Evolutionary conservation across 2,888 invertebrate genomes (phyloP).

Genomic region (Pediacus dermestoides): DNA sequence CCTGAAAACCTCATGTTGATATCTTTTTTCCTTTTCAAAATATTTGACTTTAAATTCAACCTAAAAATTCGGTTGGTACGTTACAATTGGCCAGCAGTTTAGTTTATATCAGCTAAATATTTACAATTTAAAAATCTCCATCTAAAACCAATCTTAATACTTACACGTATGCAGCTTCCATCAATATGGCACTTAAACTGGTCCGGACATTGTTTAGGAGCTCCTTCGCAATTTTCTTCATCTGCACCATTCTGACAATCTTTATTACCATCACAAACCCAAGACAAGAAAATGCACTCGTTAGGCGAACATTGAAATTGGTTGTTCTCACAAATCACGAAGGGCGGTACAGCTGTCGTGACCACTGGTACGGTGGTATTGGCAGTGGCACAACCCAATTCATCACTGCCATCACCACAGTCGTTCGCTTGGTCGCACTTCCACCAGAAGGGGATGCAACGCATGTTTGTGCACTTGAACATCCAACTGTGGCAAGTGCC

Average conservation of each 20-base stretch:
- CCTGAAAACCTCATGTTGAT: too few relatives aligned
- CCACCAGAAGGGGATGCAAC: constrained; percentile 77
- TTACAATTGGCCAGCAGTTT: too few relatives aligned
- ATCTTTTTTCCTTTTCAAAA: too few relatives aligned
- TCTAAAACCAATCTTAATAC: too few relatives aligned
- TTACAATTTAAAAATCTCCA: too few relatives aligned
- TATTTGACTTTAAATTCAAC: too few relatives aligned
- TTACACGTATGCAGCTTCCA: constrained; percentile 58
- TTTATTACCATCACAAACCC: constrained; percentile 59
- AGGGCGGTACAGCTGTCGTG: constrained; percentile 6
- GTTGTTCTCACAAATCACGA: constrained; percentile 52
- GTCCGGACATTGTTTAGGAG: constrained; percentile 42
- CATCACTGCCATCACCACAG: constrained; percentile 73
- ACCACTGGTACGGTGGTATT: background rate
- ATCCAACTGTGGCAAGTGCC: constrained; percentile 68
- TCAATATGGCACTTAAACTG: constrained; percentile 61
- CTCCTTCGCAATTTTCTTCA: constrained; percentile 50
- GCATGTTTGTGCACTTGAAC: constrained; percentile 68
- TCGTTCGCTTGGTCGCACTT: constrained; percentile 75
- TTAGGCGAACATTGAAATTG: constrained; percentile 58
- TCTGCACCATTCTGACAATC: constrained; percentile 63
- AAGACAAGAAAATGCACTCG: constrained; percentile 58
- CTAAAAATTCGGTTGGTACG: too few relatives aligned
- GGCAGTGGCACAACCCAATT: constrained; percentile 51
- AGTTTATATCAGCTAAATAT: too few relatives aligned